Evolutionary conservation across 2,888 invertebrate genomes (phyloP).

Genomic region (Agrochola macilenta): DNA sequence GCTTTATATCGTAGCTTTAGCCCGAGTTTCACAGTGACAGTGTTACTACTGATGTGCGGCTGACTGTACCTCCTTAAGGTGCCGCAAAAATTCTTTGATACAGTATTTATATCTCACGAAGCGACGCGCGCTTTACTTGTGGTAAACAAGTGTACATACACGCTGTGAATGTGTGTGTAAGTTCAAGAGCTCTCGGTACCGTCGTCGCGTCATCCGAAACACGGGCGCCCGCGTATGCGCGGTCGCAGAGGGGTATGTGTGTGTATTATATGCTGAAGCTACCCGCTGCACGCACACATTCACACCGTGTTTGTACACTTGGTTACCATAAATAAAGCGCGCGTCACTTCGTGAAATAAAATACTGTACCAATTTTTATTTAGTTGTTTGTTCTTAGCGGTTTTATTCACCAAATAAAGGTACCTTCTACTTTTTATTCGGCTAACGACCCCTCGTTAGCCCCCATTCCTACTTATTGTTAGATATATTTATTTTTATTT

Average conservation of each 20-base stretch:
- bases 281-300: neutral
- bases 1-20: neutral
- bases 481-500: constrained; percentile 10
- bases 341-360: neutral
- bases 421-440: neutral
- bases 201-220: too few species aligned
- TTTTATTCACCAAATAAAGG: neutral
- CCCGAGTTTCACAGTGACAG: neutral
- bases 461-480: constrained; percentile 12
- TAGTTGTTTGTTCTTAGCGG: neutral
- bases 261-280: neutral
- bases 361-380: constrained; percentile 1
- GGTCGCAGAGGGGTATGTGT: too few species aligned
- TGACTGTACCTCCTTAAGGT: neutral
- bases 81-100: neutral
- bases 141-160: too few species aligned
- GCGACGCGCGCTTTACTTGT: too few species aligned
- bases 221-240: too few species aligned
- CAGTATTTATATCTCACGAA: too few species aligned
- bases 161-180: too few species aligned
- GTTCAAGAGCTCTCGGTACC: too few species aligned
- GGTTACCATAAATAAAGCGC: neutral
- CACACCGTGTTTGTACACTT: neutral
- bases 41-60: neutral
- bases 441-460: neutral